Evolutionary conservation across 1,140 invertebrate genomes (phyloP).

Genomic region (Hyposmocoma kahamanoa): DNA sequence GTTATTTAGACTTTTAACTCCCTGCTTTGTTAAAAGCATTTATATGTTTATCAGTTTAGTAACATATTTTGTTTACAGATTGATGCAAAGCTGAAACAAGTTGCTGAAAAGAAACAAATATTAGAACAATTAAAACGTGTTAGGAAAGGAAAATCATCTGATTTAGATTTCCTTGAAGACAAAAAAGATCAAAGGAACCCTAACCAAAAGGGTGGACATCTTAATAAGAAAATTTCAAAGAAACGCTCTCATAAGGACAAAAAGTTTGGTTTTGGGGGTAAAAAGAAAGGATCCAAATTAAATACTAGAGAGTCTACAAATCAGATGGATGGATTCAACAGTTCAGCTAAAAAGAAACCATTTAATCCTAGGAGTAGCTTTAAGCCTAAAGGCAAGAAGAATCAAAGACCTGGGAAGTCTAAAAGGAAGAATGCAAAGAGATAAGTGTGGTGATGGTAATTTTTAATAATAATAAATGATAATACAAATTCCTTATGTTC

Average conservation of each 20-base stretch:
- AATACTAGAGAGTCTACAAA: slow-evolving; percentile 89
- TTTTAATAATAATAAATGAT: background rate
- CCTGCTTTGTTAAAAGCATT: no score
- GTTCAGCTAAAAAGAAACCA: slow-evolving; percentile 60
- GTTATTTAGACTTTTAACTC: no score
- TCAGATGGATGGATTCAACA: slow-evolving; percentile 77
- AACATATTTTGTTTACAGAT: slow-evolving; percentile 73
- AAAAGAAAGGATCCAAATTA: slow-evolving; percentile 91
- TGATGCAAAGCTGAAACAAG: slow-evolving; percentile 86
- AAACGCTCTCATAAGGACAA: slow-evolving; percentile 84
- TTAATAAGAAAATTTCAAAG: slow-evolving; percentile 69
- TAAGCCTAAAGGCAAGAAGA: slow-evolving; percentile 46
- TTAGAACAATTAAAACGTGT: slow-evolving; percentile 90
- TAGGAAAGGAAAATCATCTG: slow-evolving; percentile 83
- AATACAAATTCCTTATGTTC: no score
- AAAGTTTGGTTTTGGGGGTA: slow-evolving; percentile 97
- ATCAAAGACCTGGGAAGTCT: slow-evolving; percentile 77
- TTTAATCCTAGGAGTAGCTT: slow-evolving; percentile 39
- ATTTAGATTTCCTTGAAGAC: slow-evolving; percentile 90
- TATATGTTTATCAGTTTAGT: no score
- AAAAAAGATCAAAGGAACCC: slow-evolving; percentile 67
- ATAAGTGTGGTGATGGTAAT: slow-evolving; percentile 21
- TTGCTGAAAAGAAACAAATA: slow-evolving; percentile 85
- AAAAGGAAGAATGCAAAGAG: slow-evolving; percentile 76
- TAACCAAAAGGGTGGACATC: slow-evolving; percentile 55